A percentile compares a stretch with the other conserved stretches of the same genome.
These are phyloP conservation scores for Andricus curvator DNA, from an alignment of 2,888 invertebrate genomes.

Conservation along the genomic window DNA sequence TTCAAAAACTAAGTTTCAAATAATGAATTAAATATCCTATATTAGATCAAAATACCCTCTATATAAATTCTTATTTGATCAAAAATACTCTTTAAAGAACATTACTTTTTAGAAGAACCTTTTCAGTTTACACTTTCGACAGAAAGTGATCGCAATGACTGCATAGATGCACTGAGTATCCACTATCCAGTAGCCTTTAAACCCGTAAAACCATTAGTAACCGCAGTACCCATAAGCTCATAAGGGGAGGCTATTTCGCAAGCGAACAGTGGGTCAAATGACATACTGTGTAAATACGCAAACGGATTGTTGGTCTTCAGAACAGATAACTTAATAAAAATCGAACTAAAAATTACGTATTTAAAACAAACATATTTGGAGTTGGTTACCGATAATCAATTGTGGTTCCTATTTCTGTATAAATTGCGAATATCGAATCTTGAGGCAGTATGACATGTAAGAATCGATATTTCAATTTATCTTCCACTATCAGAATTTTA, in stretches of 20 bases:
- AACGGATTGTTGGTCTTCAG: conserved; percentile 3
- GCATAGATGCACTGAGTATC: neutral
- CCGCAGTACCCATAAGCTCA: conserved; percentile 13
- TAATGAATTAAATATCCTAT: too few species aligned
- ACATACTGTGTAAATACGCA: neutral
- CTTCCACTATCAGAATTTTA: too few species aligned
- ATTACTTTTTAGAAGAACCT: too few species aligned
- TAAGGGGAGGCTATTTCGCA: neutral
- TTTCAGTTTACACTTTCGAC: neutral
- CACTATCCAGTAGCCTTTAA: neutral
- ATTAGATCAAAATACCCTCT: too few species aligned
- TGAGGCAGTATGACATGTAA: too few species aligned
- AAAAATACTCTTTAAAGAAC: neutral
- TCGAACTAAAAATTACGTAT: neutral
- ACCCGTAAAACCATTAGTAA: conserved; percentile 27
- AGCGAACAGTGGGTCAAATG: neutral
- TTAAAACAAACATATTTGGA: neutral
- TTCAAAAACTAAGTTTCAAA: too few species aligned
- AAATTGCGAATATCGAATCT: too few species aligned
- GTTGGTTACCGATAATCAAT: neutral
- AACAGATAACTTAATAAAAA: neutral
- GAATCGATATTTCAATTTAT: too few species aligned
- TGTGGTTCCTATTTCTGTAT: too few species aligned
- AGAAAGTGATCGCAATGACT: neutral
- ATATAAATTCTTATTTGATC: neutral